Evolutionary conservation across 2,888 invertebrate species (phyloP), one percentile per base, ranked within the genome.

Genomic region (Tolmerus cingulatus): DNA sequence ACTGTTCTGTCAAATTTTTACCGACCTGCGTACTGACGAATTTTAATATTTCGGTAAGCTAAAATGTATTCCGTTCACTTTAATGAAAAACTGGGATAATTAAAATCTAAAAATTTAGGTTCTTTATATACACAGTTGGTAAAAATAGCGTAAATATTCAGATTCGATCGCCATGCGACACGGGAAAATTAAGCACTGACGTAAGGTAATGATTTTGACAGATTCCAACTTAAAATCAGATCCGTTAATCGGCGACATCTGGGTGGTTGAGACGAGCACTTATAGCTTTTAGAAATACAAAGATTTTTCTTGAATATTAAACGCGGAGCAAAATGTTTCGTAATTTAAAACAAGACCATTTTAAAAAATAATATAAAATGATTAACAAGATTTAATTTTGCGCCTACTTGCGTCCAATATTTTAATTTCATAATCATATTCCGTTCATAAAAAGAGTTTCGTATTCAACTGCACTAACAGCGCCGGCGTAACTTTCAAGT

Each of bases 141-240:
- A 76, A 12, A 34, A 34, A 76, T 37, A 23, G 12, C 37, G 30
- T 40, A 74, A 85, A 74, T 46, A 43, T 46, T 40, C 37, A n/a
- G 43, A 43, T 74, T 74, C 34, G 43, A 27, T 43, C 30, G 14
- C 46, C 85, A 85, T 46, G 40, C 85, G 46, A 74, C n/a, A 51
- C 16, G 51, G 43, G 51, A 14, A 43, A 85, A 74, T 23, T 74
- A 74, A 46, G 27, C 74, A 85, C 85, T 85, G 85, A 85, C 85
- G 85, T 85, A 85, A 85, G 85, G 27, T 27, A 46, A 30, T 9
- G 46, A 74, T 14, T 46, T 46, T 46, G 43, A 46, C 43, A 46
- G 43, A 46, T 85, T 85, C 74, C 34, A 51, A 27, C 14, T 74
- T 46, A 40, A n/a, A 85, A 85, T 46, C n/a, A 3, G 5, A 12